Conservation (phyloP, 2,113 vertebrate genomes). For the Eonycteris spelaea region DNA sequence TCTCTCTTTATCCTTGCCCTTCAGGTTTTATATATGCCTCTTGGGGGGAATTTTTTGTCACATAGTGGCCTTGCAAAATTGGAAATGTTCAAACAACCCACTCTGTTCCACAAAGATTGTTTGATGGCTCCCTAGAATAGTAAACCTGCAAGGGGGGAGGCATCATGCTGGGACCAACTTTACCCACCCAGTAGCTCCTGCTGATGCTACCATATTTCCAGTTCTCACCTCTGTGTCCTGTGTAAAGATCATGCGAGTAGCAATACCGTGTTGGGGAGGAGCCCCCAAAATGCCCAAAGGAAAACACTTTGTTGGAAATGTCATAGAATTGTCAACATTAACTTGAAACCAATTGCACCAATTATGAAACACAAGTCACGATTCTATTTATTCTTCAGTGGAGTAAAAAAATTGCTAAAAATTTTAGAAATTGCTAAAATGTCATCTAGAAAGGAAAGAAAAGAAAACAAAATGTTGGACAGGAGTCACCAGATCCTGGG, state of each 20-base stretch:
- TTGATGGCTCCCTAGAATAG: constrained; percentile 20
- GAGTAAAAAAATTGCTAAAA: not conserved
- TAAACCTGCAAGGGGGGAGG: constrained; percentile 45
- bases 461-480: not conserved
- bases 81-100: constrained; percentile 35
- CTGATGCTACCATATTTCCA: not conserved
- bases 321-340: constrained; percentile 11
- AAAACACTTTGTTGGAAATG: constrained; percentile 15
- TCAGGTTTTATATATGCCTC: constrained; percentile 20
- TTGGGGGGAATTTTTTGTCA: constrained; percentile 45
- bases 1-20: constrained; percentile 44
- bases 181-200: not conserved
- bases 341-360: not conserved
- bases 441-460: not conserved
- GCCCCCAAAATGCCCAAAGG: not conserved
- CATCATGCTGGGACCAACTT: constrained; percentile 5
- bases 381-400: not conserved
- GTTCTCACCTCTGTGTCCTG: not conserved
- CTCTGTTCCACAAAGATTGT: constrained; percentile 41
- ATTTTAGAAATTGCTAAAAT: not conserved
- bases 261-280: not conserved
- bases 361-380: not conserved
- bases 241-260: not conserved
- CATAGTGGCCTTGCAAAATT: constrained; percentile 62
- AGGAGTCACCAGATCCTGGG: not conserved